Conservation (phyloP, 1,140 invertebrate genomes). For the Bombus sibiricus region DNA sequence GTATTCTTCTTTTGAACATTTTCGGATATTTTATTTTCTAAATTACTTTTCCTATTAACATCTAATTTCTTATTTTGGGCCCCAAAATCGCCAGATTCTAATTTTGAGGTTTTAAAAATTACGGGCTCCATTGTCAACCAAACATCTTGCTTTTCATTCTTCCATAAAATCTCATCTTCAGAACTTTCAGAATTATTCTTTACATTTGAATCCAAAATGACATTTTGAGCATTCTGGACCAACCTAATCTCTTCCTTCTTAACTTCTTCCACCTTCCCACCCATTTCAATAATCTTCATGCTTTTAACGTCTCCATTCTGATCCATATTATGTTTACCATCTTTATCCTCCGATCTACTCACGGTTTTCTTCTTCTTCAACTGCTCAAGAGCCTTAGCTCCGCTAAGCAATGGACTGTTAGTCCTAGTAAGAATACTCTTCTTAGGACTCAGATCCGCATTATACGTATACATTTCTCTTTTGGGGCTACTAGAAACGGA, state of each 20-base stretch:
- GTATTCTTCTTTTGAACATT: not conserved
- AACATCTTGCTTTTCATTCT: not conserved
- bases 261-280: not conserved
- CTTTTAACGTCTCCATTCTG: not conserved
- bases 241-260: slow-evolving; percentile 17
- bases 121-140: not conserved
- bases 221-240: not conserved
- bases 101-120: not conserved
- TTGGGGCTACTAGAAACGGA: slow-evolving; percentile 79
- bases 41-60: not conserved
- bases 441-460: slow-evolving; percentile 77
- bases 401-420: slow-evolving; percentile 3
- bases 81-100: not conserved
- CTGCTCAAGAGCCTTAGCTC: not conserved
- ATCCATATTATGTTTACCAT: not conserved
- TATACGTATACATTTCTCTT: slow-evolving; percentile 72
- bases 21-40: not conserved
- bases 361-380: slow-evolving; percentile 32
- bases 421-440: slow-evolving; percentile 76
- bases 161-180: not conserved
- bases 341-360: not conserved
- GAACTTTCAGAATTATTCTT: not conserved
- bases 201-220: not conserved
- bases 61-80: not conserved
- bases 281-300: not conserved